These are phyloP conservation scores for Ichneumon xanthorius DNA, from an alignment of 2,888 invertebrate species.

Conservation along the genomic window DNA sequence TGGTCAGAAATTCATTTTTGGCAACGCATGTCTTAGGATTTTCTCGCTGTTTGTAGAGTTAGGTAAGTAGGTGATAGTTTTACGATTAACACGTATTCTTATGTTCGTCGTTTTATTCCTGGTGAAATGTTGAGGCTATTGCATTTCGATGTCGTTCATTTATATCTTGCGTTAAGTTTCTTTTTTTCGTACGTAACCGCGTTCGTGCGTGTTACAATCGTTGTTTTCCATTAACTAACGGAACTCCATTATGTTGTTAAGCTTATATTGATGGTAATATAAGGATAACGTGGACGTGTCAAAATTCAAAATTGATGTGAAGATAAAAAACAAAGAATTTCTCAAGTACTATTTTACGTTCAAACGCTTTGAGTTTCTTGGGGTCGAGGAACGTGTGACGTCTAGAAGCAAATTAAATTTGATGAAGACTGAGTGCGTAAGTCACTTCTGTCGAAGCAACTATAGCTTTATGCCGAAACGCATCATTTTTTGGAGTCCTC, in stretches of 20 bases:
- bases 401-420: constrained; percentile 73
- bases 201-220: constrained; percentile 62
- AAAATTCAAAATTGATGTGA: constrained; percentile 84
- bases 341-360: constrained; percentile 80
- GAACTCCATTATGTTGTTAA: constrained; percentile 74
- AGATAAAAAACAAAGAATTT: constrained; percentile 74
- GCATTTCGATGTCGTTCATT: constrained; percentile 80
- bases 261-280: constrained; percentile 81
- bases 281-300: constrained; percentile 83
- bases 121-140: constrained; percentile 84
- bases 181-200: constrained; percentile 75
- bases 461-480: constrained; percentile 47
- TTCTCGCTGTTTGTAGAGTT: constrained; percentile 82
- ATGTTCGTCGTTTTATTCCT: constrained; percentile 83
- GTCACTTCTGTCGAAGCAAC: constrained; percentile 71
- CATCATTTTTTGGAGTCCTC: constrained; percentile 67
- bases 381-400: constrained; percentile 80
- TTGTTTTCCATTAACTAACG: constrained; percentile 72
- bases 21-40: constrained; percentile 82
- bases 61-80: constrained; percentile 83
- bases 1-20: constrained; percentile 68
- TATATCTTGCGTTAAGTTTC: constrained; percentile 81
- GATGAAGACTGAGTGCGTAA: constrained; percentile 72
- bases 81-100: constrained; percentile 82
- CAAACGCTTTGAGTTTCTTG: constrained; percentile 80